phyloP scores from a whole-genome alignment of 2,113 vertebrate species.

The Chloroceryle aenea region DNA sequence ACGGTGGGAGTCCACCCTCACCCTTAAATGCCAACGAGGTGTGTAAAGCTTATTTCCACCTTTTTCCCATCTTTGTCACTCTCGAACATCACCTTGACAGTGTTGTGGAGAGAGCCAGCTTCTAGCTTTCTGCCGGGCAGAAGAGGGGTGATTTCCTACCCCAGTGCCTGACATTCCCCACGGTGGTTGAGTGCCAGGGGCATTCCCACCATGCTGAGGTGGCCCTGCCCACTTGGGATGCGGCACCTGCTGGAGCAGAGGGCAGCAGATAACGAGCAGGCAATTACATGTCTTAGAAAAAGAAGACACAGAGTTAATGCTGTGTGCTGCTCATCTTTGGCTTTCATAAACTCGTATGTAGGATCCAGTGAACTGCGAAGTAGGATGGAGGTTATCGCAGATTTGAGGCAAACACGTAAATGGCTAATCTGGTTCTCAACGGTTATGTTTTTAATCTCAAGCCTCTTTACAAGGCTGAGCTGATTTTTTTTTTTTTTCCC shows the following conservation, averaged over 20 bases:
- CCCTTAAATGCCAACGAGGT: neutral
- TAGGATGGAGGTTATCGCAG: neutral
- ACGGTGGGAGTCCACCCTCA: fast-evolving
- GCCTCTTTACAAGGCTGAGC: slow-evolving; percentile 59
- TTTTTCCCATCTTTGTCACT: neutral
- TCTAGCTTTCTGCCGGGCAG: neutral
- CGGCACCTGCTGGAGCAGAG: fast-evolving
- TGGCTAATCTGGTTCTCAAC: slow-evolving; percentile 45
- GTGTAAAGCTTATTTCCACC: neutral
- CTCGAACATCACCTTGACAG: neutral
- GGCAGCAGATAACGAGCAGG: neutral
- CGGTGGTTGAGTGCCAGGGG: fast-evolving
- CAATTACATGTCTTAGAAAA: neutral
- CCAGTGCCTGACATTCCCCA: fast-evolving
- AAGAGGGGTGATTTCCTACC: neutral
- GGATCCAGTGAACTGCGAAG: neutral
- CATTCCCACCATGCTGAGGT: fast-evolving
- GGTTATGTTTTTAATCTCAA: slow-evolving; percentile 44
- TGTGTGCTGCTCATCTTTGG: neutral
- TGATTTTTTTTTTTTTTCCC: neutral
- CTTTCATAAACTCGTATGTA: neutral
- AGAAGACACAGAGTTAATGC: neutral
- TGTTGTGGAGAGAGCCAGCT: neutral
- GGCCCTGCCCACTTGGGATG: fast-evolving
- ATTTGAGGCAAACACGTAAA: neutral